Evolutionary conservation across 1,140 invertebrate genomes (phyloP).

Genomic region (Andricus grossulariae): DNA sequence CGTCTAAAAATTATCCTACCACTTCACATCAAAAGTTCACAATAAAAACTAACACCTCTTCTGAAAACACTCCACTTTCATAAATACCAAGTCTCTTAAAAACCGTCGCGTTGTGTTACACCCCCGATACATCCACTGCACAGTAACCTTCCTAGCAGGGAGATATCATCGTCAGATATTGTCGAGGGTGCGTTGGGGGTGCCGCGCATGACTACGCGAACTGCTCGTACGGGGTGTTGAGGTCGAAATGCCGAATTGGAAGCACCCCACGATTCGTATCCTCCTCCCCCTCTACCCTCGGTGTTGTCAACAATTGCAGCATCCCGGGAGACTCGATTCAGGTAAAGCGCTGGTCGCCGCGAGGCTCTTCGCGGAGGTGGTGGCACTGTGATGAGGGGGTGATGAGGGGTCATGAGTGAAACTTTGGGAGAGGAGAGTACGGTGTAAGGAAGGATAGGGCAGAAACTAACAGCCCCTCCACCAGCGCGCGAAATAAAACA

Average conservation of each 20-base stretch:
- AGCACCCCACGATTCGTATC: slow-evolving; percentile 43
- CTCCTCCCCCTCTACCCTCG: slow-evolving; percentile 48
- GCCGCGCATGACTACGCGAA: slow-evolving; percentile 34
- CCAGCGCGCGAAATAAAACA: slow-evolving; percentile 69
- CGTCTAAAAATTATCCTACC: no score
- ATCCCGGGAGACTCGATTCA: slow-evolving; percentile 61
- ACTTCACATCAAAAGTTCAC: no score
- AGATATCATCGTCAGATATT: background rate
- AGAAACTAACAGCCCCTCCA: slow-evolving; percentile 65
- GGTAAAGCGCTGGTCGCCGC: slow-evolving; percentile 25
- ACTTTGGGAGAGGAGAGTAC: slow-evolving; percentile 43
- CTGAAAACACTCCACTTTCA: background rate
- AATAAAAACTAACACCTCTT: background rate
- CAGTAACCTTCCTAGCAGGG: slow-evolving; percentile 17
- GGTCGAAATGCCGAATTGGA: slow-evolving; percentile 63
- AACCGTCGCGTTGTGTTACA: slow-evolving; percentile 2
- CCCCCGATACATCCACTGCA: slow-evolving; percentile 9
- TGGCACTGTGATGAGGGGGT: slow-evolving; percentile 35
- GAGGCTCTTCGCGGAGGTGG: slow-evolving; percentile 30
- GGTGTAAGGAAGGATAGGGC: slow-evolving; percentile 59
- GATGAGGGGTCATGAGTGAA: slow-evolving; percentile 37
- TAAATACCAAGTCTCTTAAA: background rate
- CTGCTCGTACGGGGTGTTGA: slow-evolving; percentile 62
- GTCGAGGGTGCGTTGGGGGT: background rate
- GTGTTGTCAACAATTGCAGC: slow-evolving; percentile 72